Evolutionary conservation across 2,888 invertebrate species (phyloP).

Genomic region (Monoplex corrugatus): DNA sequence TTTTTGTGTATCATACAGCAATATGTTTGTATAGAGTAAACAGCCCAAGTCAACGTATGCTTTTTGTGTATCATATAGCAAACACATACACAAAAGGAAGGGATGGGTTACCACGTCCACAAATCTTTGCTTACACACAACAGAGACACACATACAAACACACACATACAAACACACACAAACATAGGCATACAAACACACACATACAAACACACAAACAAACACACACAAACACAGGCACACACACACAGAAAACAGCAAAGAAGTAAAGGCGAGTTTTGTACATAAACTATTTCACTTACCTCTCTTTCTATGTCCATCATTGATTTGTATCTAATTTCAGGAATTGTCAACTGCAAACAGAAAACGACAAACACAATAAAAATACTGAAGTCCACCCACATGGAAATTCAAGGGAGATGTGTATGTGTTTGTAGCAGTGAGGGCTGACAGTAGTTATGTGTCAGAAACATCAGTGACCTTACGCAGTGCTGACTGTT

Average conservation of each 20-base stretch:
- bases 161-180: constrained; percentile 56
- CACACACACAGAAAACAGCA: background rate
- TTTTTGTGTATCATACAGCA: too few relatives aligned
- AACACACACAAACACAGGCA: background rate
- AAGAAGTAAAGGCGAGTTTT: too few relatives aligned
- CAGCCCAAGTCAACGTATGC: too few relatives aligned
- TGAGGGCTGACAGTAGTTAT: too few relatives aligned
- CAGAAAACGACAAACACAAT: background rate
- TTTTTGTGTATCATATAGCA: too few relatives aligned
- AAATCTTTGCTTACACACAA: background rate
- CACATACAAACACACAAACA: background rate
- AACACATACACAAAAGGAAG: background rate
- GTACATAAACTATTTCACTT: background rate
- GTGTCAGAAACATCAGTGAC: too few relatives aligned
- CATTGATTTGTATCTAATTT: constrained; percentile 62
- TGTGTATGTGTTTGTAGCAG: too few relatives aligned
- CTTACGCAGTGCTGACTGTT: too few relatives aligned
- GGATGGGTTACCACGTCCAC: background rate
- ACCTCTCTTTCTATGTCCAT: constrained; percentile 73
- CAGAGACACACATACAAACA: constrained; percentile 60
- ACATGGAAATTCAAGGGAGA: too few relatives aligned
- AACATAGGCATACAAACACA: background rate
- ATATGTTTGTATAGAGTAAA: too few relatives aligned
- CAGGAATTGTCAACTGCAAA: constrained; percentile 63
- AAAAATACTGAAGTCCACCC: too few relatives aligned